These are phyloP conservation scores for Lordiphosa andalusiaca DNA, from an alignment of 2,888 invertebrate species.

Conservation along the genomic window DNA sequence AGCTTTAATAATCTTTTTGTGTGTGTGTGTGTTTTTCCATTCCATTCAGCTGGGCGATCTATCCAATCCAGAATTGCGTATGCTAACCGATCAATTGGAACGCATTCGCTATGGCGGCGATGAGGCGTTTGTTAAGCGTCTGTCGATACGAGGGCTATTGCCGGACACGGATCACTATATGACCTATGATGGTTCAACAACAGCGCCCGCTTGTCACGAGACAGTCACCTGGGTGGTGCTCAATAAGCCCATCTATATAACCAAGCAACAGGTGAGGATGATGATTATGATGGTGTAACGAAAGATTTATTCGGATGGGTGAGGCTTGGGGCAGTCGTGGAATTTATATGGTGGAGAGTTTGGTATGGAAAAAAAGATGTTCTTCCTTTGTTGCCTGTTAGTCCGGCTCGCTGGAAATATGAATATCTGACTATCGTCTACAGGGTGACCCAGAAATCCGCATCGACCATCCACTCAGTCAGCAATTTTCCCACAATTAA, in stretches of 20 bases:
- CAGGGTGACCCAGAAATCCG: no score
- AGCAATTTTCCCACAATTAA: no score
- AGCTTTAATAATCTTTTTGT: no score
- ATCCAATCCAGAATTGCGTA: slow-evolving; percentile 94
- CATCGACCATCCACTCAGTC: no score
- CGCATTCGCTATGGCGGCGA: slow-evolving; percentile 95
- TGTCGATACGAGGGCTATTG: slow-evolving; percentile 92
- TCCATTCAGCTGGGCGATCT: slow-evolving; percentile 90
- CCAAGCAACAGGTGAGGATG: slow-evolving; percentile 92
- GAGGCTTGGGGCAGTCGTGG: no score
- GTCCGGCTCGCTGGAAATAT: no score
- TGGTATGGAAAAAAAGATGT: no score
- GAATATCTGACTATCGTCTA: no score
- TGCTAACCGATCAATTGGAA: slow-evolving; percentile 94
- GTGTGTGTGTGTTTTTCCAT: not conserved
- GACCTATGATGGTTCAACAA: slow-evolving; percentile 98
- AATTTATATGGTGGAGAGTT: no score
- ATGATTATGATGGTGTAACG: no score
- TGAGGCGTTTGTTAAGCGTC: slow-evolving; percentile 89
- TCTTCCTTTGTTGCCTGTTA: no score
- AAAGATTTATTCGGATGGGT: no score
- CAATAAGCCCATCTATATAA: slow-evolving; percentile 99
- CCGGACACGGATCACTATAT: slow-evolving; percentile 98
- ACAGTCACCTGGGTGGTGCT: slow-evolving; percentile 99
- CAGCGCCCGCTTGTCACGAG: slow-evolving; percentile 98